Percentiles rank a stretch among this genome's conserved stretches.
phyloP scores from a whole-genome alignment of 2,888 invertebrate genomes.

The Diogma glabrata region DNA sequence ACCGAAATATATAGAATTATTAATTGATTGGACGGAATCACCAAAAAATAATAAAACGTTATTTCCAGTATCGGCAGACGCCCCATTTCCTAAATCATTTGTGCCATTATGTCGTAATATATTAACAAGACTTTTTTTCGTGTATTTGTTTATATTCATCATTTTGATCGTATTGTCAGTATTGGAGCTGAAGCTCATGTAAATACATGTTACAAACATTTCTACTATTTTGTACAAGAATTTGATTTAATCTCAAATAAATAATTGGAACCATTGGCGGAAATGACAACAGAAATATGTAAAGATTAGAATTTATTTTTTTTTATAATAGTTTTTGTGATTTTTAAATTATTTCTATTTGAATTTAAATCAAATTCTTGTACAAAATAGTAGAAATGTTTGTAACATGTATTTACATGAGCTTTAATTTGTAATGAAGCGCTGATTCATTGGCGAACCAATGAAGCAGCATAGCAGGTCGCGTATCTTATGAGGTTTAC shows the following conservation, averaged over 20 bases:
- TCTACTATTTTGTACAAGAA: conserved; percentile 83
- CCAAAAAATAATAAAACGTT: conserved; percentile 81
- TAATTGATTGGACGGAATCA: conserved; percentile 87
- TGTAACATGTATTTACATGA: too few species aligned
- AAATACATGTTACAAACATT: conserved; percentile 90
- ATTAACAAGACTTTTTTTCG: conserved; percentile 72
- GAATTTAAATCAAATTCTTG: too few species aligned
- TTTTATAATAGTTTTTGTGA: too few species aligned
- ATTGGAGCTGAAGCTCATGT: conserved; percentile 87
- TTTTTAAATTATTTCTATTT: too few species aligned
- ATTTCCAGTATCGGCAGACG: conserved; percentile 74
- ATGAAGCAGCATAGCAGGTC: too few species aligned
- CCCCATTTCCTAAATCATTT: conserved; percentile 81
- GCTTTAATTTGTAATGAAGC: too few species aligned
- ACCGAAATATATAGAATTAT: conserved; percentile 64
- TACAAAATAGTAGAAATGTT: too few species aligned
- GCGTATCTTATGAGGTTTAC: too few species aligned
- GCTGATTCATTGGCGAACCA: too few species aligned
- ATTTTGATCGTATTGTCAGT: conserved; percentile 77
- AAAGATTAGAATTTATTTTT: conserved; percentile 44
- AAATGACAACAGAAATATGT: conserved; percentile 64
- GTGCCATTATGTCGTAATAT: conserved; percentile 70
- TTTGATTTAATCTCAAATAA: conserved; percentile 70
- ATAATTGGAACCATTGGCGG: conserved; percentile 72
- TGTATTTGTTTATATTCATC: conserved; percentile 90